phyloP scores from a whole-genome alignment of 2,113 vertebrate genomes.

The Misgurnus anguillicaudatus region DNA sequence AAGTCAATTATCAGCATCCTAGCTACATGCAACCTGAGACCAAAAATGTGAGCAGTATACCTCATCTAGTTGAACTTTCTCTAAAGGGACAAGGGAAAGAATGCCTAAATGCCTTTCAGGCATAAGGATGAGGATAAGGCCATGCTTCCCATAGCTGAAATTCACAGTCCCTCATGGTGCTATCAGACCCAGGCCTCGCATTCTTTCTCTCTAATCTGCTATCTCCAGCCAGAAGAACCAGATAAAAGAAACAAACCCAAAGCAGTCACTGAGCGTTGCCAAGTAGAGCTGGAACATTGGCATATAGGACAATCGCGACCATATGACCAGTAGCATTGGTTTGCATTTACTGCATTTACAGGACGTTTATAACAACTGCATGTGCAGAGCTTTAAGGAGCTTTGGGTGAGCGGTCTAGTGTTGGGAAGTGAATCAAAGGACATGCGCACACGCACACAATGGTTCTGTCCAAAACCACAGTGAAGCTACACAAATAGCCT shows the following conservation, averaged over 20 bases:
- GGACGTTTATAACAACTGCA: too few relatives aligned
- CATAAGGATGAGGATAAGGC: conserved; percentile 30
- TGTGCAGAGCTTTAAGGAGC: too few relatives aligned
- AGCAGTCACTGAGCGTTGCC: neutral
- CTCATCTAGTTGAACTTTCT: conserved; percentile 16
- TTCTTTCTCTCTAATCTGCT: conserved; percentile 39
- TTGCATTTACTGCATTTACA: neutral
- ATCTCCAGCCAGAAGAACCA: conserved; percentile 7
- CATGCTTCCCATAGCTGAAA: conserved; percentile 44
- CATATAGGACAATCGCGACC: neutral
- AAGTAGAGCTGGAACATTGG: neutral
- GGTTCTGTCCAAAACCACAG: neutral
- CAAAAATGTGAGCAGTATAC: neutral
- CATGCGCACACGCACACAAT: neutral
- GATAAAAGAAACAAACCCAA: conserved; percentile 19
- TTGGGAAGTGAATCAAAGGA: too few relatives aligned
- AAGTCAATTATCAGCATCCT: neutral
- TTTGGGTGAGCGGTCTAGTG: neutral
- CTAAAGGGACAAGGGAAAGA: neutral
- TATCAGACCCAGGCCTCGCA: conserved; percentile 27
- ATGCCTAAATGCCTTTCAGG: conserved; percentile 28
- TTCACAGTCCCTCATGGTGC: conserved; percentile 35
- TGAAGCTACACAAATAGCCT: neutral
- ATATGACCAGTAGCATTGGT: neutral
- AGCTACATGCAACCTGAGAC: neutral